A percentile compares a stretch with the other conserved stretches of the same genome.
These are phyloP conservation scores for Dicrurus megarhynchus DNA, from an alignment of 2,113 vertebrate genomes.

Conservation along the genomic window DNA sequence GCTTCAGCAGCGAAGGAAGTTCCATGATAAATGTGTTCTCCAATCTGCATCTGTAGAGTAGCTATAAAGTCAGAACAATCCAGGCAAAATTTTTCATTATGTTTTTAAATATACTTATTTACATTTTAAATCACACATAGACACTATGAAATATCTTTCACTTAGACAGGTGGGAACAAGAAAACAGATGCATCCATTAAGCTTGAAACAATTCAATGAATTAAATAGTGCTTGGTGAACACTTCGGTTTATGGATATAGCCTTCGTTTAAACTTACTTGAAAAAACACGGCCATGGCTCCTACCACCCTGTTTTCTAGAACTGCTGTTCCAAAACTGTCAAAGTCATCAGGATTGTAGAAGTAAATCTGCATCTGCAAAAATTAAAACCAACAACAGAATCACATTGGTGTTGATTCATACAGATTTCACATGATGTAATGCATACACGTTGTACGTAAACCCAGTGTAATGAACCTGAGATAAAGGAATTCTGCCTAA, in stretches of 20 bases:
- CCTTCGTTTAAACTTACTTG: slow-evolving; percentile 82
- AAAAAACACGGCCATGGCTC: slow-evolving; percentile 92
- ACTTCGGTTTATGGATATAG: slow-evolving; percentile 54
- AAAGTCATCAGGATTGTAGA: slow-evolving; percentile 96
- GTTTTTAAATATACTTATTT: slow-evolving; percentile 81
- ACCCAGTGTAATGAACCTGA: neutral
- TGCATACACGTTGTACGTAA: neutral
- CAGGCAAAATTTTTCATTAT: slow-evolving; percentile 77
- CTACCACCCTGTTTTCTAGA: slow-evolving; percentile 88
- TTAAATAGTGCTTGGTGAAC: slow-evolving; percentile 53
- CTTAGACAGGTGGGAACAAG: slow-evolving; percentile 77
- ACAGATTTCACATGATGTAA: neutral
- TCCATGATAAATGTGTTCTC: slow-evolving; percentile 76
- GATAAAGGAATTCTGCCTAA: slow-evolving; percentile 28
- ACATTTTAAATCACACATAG: slow-evolving; percentile 80
- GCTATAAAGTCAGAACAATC: slow-evolving; percentile 79
- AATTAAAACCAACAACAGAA: slow-evolving; percentile 55
- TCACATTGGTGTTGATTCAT: slow-evolving; percentile 4
- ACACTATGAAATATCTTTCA: slow-evolving; percentile 80
- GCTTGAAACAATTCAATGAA: slow-evolving; percentile 70
- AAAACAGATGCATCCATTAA: slow-evolving; percentile 80
- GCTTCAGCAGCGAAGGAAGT: slow-evolving; percentile 64
- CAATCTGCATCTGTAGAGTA: slow-evolving; percentile 73
- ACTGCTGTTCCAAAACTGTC: slow-evolving; percentile 91
- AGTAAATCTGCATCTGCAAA: slow-evolving; percentile 97